Evolutionary conservation across 2,113 vertebrate genomes (phyloP).

Genomic region (Steatornis caripensis): DNA sequence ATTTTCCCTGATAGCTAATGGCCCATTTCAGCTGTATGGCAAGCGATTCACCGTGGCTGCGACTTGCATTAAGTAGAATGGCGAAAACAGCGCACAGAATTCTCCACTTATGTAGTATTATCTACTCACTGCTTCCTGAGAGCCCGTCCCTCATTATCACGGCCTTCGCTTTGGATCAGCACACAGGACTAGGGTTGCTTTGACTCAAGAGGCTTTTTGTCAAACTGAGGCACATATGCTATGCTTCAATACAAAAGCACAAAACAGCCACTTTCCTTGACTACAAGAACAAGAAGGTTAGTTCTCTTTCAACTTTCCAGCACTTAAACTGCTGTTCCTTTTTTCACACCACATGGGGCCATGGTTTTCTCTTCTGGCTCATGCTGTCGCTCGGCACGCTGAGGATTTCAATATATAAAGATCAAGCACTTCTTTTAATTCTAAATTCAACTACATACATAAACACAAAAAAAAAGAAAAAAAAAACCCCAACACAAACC

Average conservation of each 20-base stretch:
- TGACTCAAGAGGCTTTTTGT: conserved; percentile 57
- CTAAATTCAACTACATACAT: conserved; percentile 34
- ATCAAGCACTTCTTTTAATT: conserved; percentile 65
- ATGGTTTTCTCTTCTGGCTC: conserved; percentile 48
- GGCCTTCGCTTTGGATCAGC: conserved; percentile 57
- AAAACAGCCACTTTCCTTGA: conserved; percentile 52
- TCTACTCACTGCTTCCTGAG: conserved; percentile 68
- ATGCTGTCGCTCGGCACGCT: conserved; percentile 57
- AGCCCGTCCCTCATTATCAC: conserved; percentile 62
- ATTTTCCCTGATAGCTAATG: conserved; percentile 95
- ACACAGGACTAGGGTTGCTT: conserved; percentile 56
- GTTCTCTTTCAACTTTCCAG: conserved; percentile 57
- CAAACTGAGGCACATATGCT: conserved; percentile 68
- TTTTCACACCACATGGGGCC: conserved; percentile 76
- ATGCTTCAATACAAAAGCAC: conserved; percentile 30
- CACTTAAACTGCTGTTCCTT: conserved; percentile 67
- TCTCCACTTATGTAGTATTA: conserved; percentile 72
- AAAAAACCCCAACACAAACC: background rate
- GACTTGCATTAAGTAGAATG: conserved; percentile 62
- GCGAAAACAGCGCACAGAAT: conserved; percentile 50
- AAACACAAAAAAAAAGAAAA: background rate
- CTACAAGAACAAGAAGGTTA: conserved; percentile 11
- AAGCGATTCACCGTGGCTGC: conserved; percentile 69
- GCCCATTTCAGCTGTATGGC: conserved; percentile 86
- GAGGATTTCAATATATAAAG: conserved; percentile 59